Evolutionary conservation across 2,888 invertebrate species (phyloP), one percentile per base, ranked within the genome.

Genomic region (Bimastos eiseni): DNA sequence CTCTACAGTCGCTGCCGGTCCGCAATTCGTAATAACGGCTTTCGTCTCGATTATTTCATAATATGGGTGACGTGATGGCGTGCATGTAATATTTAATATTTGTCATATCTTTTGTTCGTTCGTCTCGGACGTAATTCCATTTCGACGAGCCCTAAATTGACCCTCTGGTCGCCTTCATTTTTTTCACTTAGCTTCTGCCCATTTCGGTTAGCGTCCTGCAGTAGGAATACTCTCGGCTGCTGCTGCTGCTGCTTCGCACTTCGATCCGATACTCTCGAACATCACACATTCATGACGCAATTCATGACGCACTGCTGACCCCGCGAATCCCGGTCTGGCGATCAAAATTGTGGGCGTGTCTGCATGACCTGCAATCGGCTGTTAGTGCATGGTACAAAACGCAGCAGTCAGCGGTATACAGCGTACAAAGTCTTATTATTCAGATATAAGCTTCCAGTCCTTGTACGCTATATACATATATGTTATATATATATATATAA

Each of bases 21-120:
- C n/a, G 70, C 70, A 70, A 70, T 70, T 70, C 70, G 70, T 70
- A 70, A 70, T 70, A 70, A 70, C 70, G 70, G 70, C 30, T 70
- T 70, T 70, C 70, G 70, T 70, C 70, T 70, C 70, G 70, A 70
- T 70, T 70, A 70, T 70, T n/a, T 70, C 70, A 70, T 70, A 70
- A 70, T 70, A 70, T 70, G 70, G 70, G 70, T 70, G 70, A 70
- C 70, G 70, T 70, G 70, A 70, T 70, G 70, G 70, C 70, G 70
- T 70, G 70, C 70, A 3, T 70, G 86, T 86, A 86, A 36, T 86
- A 86, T 86, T 86, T 86, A 86, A 86, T 86, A 86, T 86, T 86
- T 37, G 86, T 86, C 86, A 86, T 86, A 86, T 86, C 86, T 86
- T 86, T 86, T 86, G 86, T 86, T 86, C 86, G 86, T 86, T 24